phyloP scores from a whole-genome alignment of 2,888 invertebrate species.

The Tortrix viridana region DNA sequence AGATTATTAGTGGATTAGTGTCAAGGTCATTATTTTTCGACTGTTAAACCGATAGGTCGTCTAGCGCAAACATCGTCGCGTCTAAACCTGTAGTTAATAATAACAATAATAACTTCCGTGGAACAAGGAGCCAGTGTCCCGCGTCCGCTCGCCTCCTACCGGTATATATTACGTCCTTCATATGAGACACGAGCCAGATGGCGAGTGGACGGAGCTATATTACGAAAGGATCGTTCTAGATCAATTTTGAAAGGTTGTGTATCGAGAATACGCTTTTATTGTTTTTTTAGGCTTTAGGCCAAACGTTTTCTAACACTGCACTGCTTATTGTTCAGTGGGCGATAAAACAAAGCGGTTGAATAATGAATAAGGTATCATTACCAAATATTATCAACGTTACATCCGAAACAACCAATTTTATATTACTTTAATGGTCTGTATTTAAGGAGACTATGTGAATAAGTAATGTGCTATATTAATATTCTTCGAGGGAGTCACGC shows the following conservation, averaged over 20 bases:
- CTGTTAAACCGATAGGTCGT: slow-evolving; percentile 13
- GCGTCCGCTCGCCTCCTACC: slow-evolving; percentile 5
- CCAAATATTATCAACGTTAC: slow-evolving; percentile 5
- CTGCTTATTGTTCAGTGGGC: slow-evolving; percentile 11
- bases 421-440: slow-evolving; percentile 2
- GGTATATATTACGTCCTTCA: slow-evolving; percentile 6
- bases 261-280: slow-evolving; percentile 2
- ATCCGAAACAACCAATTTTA: too few relatives aligned
- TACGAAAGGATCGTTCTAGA: slow-evolving; percentile 17
- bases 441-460: too few relatives aligned
- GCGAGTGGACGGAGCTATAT: background rate
- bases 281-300: slow-evolving; percentile 5
- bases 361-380: slow-evolving; percentile 31
- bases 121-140: slow-evolving; percentile 7
- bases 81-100: slow-evolving; percentile 16
- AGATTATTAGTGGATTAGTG: slow-evolving; percentile 29
- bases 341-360: slow-evolving; percentile 33
- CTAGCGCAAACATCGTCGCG: slow-evolving; percentile 1
- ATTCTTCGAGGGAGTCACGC: background rate
- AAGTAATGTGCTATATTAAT: too few relatives aligned
- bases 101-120: slow-evolving; percentile 1
- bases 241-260: slow-evolving; percentile 2
- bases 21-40: slow-evolving; percentile 22
- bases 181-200: slow-evolving; percentile 11
- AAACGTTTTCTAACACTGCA: slow-evolving; percentile 9